Evolutionary conservation across 2,888 invertebrate genomes (phyloP).

Genomic region (Hydrotaea cyrtoneurina): DNA sequence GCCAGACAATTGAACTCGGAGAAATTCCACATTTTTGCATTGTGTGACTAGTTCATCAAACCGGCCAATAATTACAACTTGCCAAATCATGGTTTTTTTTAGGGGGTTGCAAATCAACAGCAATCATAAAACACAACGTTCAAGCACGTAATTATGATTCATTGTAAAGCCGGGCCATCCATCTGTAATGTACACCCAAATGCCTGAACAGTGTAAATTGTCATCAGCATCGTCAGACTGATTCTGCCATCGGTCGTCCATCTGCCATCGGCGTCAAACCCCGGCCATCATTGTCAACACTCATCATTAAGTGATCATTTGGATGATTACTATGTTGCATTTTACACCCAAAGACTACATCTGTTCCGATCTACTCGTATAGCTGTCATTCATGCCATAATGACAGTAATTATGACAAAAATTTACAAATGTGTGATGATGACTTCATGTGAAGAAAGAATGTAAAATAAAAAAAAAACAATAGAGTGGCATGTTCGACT

Average conservation of each 20-base stretch:
- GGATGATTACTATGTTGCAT: neutral
- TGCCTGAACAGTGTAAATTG: neutral
- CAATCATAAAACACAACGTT: too few species aligned
- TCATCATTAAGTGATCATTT: slow-evolving; percentile 13
- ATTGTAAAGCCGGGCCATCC: neutral
- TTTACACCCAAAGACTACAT: neutral
- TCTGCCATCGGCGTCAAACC: neutral
- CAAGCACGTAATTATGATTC: too few species aligned
- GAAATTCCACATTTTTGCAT: too few species aligned
- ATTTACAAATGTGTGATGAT: slow-evolving; percentile 13
- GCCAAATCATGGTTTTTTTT: too few species aligned
- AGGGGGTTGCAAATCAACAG: too few species aligned
- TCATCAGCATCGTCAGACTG: neutral
- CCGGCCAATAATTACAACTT: too few species aligned
- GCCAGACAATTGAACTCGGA: too few species aligned
- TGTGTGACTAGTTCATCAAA: too few species aligned
- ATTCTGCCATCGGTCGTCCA: too few species aligned
- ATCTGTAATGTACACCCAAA: neutral
- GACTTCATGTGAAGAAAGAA: neutral
- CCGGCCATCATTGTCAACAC: neutral
- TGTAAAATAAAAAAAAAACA: slow-evolving; percentile 4
- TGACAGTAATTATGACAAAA: slow-evolving; percentile 24
- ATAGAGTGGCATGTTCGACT: neutral
- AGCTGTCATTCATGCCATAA: slow-evolving; percentile 24
- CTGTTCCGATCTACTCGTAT: neutral